These are phyloP conservation scores for Drosophila serrata DNA, from an alignment of 1,140 invertebrate genomes.

Conservation along the genomic window DNA sequence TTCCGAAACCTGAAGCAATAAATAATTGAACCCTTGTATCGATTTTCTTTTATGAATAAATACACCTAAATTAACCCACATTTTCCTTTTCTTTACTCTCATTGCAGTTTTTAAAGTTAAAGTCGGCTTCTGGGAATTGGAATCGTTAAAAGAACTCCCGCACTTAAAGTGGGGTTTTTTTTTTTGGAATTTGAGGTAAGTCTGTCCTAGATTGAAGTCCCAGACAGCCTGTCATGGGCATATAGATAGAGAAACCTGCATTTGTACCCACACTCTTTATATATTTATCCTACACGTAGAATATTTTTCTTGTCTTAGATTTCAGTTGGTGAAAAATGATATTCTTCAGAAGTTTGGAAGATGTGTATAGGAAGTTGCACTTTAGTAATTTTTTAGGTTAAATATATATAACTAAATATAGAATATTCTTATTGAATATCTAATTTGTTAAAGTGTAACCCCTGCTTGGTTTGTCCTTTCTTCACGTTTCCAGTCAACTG, in stretches of 20 bases:
- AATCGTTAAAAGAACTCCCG: not conserved
- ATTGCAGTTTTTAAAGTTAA: slow-evolving; percentile 36
- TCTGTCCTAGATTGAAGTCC: slow-evolving; percentile 5
- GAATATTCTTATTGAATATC: rapidly evolving
- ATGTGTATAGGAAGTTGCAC: not conserved
- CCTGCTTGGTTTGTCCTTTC: slow-evolving; percentile 24
- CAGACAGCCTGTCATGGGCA: slow-evolving; percentile 38
- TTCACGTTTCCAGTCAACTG: slow-evolving; percentile 57
- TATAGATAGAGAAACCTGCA: no score
- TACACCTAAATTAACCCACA: slow-evolving; percentile 22
- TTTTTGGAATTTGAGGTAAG: slow-evolving; percentile 35
- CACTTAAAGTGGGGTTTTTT: not conserved
- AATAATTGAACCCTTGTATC: not conserved
- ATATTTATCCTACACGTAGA: not conserved
- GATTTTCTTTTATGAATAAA: slow-evolving; percentile 12
- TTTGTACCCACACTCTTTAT: not conserved
- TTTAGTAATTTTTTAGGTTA: not conserved
- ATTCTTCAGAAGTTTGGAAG: not conserved
- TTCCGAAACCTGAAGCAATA: not conserved
- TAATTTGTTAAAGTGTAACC: not conserved
- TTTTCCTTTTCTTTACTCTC: slow-evolving; percentile 19
- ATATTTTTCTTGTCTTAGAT: not conserved
- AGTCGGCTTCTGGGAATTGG: slow-evolving; percentile 11
- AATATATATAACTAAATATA: not conserved
- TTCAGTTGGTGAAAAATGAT: not conserved